Base-by-base conservation (phyloP, 2,113 vertebrate species). In the Seriola dumerili region DNA sequence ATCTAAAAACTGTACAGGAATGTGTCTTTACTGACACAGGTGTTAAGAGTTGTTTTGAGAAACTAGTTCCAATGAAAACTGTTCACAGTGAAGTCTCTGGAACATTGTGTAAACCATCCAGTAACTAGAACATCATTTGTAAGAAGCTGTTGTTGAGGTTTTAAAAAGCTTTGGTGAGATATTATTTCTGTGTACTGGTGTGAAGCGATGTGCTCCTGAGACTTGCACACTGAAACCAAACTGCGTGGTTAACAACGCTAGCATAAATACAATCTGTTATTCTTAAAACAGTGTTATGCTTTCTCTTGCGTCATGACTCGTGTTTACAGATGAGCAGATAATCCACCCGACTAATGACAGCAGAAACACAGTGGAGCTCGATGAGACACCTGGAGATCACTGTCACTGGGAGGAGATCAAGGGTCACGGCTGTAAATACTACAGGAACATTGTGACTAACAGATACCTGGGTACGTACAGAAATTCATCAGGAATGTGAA, bases 361-460 rank as follows among this genome's bases (percentile, higher is more conserved):
- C 72, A 87, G 68, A 50, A 76, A 72, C 57, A 72, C 62, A 1
- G 91, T 90, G 61, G 74, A 87, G 70, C 91, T 90, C 52, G 74
- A 5, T 0, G 70, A 88, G 12, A 58, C 17, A 0, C 58, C 71
- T n/a, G 85, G 40, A 42, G 81, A 55, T 42, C 14, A 34, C 1
- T 38, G 85, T 23, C 91, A 65, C 77, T 90, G 88, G 90, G 71
- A 93, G 76, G 89, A 93, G 87, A 82, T 90, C 0, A 90, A 89
- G 40, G 77, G 78, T 0, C 32, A 25, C 0, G 7, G 78, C 78
- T 90, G 79, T 16, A 92, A 93, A 52, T 73, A 78, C 77, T 85
- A 85, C 81, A 81, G 68, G 64, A 94, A 90, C 3, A 9, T 46
- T 0, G 62, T 62, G 38, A 89, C 84, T 21, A 66, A 58, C 48